Evolutionary conservation across 2,113 vertebrate genomes (phyloP), one percentile per base, ranked within the genome.

Genomic region (Rousettus leschenaultii): DNA sequence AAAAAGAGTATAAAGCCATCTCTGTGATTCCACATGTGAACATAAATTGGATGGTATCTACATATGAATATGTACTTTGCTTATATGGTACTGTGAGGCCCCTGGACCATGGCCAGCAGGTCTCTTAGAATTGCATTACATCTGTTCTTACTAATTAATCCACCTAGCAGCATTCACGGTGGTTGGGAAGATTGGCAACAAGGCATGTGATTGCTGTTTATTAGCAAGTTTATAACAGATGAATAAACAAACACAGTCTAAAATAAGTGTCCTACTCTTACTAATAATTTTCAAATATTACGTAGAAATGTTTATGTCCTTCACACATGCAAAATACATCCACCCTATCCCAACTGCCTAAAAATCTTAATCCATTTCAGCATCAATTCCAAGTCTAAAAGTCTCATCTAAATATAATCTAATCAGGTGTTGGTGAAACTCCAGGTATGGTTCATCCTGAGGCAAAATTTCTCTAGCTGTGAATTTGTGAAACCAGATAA

Each of bases 91-190:
- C 45, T 33, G 2, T 18, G 70, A 95, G 48, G 2, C 21, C 0
- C 3, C 7, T 89, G 96, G 90, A 61, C 43, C 5, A 1, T 55
- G 2, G 84, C 96, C 97, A 96, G 80, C 0, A 40, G 61, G 90
- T 89, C 86, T 93, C 77, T 92, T 95, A 82, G 73, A 92, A 90
- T 24, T 84, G 43, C 40, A 53, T 57, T 96, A 75, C 38, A 97
- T 96, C 85, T 97, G 92, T 88, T 97, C 82, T 93, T 93, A 73
- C 88, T 97, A 94, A 97, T 96, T 75, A 96, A 80, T 80, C 89
- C 84, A 96, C 70, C 94, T 97, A 87, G 5, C 38, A 40, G 48
- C 12, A 35, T 73, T 55, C 83, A 7, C 48, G 7, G 55, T 22
- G 12, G 1, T 65, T 73, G n/a, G 75, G 7, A 74, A 92, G 2